These are phyloP conservation scores for Paedocypris micromegethes DNA, from an alignment of 2,797 vertebrate genomes.

Conservation along the genomic window DNA sequence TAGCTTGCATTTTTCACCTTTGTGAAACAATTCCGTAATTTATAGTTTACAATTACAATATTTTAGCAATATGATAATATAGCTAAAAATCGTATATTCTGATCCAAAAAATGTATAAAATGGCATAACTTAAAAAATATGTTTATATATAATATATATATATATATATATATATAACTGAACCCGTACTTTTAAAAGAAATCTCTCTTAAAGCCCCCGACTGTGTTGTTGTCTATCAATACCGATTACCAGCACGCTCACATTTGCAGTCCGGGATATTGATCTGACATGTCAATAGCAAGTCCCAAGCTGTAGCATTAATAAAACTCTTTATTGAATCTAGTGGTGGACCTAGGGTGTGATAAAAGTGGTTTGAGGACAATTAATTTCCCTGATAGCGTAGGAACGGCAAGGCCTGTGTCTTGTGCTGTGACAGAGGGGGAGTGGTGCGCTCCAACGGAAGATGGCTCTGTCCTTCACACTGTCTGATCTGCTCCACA, in stretches of 20 bases:
- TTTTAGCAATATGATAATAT: too few species aligned
- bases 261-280: constrained; percentile 5
- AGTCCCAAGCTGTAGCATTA: constrained; percentile 24
- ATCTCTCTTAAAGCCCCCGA: not conserved
- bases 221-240: constrained; percentile 14
- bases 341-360: constrained; percentile 31
- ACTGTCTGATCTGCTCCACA: constrained; percentile 71
- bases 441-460: constrained; percentile 59
- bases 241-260: constrained; percentile 16
- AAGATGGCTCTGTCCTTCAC: constrained; percentile 70
- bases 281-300: constrained; percentile 39
- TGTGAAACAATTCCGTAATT: too few species aligned
- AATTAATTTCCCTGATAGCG: constrained; percentile 50
- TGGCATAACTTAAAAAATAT: too few species aligned
- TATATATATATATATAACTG: not conserved
- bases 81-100: too few species aligned
- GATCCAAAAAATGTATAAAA: too few species aligned
- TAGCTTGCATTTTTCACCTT: too few species aligned
- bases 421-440: constrained; percentile 62
- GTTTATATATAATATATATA: too few species aligned
- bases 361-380: constrained; percentile 50
- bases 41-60: too few species aligned
- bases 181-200: not conserved
- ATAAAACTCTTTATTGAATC: constrained; percentile 44
- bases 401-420: constrained; percentile 61